phyloP scores from a whole-genome alignment of 2,113 vertebrate genomes.

The Antigone vipio region DNA sequence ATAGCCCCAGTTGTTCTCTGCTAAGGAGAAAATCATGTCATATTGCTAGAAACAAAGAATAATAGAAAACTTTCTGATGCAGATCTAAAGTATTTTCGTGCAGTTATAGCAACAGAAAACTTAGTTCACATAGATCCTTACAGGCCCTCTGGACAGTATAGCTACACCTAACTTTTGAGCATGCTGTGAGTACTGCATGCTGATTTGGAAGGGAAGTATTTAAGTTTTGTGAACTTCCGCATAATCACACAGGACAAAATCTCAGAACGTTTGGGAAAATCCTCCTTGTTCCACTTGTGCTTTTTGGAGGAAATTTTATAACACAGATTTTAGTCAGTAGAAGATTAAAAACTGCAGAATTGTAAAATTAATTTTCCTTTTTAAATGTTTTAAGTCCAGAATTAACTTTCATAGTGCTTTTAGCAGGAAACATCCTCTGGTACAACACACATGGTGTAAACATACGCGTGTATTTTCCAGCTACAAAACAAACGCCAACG shows the following conservation, averaged over 20 bases:
- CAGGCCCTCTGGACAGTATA: not conserved
- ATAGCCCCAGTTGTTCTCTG: not conserved
- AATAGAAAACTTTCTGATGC: not conserved
- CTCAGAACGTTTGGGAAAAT: not conserved
- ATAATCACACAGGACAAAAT: not conserved
- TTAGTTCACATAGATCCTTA: not conserved
- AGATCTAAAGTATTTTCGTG: not conserved
- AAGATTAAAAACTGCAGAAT: not conserved
- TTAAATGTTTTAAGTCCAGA: not conserved
- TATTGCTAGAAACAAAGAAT: not conserved
- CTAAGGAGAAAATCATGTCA: not conserved
- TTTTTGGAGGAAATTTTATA: not conserved
- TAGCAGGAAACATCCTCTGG: not conserved
- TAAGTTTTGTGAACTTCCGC: not conserved
- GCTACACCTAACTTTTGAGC: not conserved
- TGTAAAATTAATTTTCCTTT: not conserved
- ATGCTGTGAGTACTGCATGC: not conserved
- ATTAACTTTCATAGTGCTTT: not conserved
- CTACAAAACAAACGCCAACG: not conserved
- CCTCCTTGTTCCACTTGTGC: not conserved
- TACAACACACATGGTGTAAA: not conserved
- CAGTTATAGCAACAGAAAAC: not conserved
- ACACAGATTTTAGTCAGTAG: not conserved
- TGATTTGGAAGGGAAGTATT: not conserved
- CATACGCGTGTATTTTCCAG: not conserved